phyloP scores from a whole-genome alignment of 2,888 invertebrate species.

The Ormyrus nitidulus region DNA sequence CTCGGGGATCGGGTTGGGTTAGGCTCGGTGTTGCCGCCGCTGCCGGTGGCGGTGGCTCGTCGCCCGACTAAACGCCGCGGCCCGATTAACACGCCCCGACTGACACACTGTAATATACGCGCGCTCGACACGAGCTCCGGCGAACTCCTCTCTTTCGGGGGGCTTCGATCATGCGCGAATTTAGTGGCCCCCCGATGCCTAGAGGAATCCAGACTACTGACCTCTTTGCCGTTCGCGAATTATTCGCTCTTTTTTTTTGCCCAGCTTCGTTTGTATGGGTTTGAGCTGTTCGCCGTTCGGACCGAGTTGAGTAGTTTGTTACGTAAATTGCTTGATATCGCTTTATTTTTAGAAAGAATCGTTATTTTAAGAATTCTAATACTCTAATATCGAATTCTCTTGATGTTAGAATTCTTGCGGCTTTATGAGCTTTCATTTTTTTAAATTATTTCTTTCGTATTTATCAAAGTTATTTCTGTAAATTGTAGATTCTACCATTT shows the following conservation, averaged over 20 bases:
- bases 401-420: no score
- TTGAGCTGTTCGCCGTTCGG: not conserved
- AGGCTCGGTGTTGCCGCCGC: conserved; percentile 30
- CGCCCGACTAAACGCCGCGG: conserved; percentile 52
- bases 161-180: conserved; percentile 52
- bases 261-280: not conserved
- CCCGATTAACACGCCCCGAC: conserved; percentile 61
- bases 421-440: no score
- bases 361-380: not conserved
- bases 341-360: conserved; percentile 4
- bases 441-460: no score
- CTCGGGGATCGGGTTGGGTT: conserved; percentile 64
- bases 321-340: conserved; percentile 12
- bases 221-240: conserved; percentile 47
- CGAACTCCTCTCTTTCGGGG: conserved; percentile 9
- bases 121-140: conserved; percentile 39
- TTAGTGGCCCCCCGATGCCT: conserved; percentile 46
- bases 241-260: conserved; percentile 23
- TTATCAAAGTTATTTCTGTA: no score
- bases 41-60: conserved; percentile 8
- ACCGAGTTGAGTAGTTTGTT: not conserved
- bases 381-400: no score
- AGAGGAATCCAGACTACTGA: conserved; percentile 53
- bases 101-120: conserved; percentile 43
- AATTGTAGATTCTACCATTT: no score